Percentiles rank a stretch among this genome's conserved stretches.
phyloP scores from a whole-genome alignment of 2,888 invertebrate species.

The Rhamphomyia laevipes region DNA sequence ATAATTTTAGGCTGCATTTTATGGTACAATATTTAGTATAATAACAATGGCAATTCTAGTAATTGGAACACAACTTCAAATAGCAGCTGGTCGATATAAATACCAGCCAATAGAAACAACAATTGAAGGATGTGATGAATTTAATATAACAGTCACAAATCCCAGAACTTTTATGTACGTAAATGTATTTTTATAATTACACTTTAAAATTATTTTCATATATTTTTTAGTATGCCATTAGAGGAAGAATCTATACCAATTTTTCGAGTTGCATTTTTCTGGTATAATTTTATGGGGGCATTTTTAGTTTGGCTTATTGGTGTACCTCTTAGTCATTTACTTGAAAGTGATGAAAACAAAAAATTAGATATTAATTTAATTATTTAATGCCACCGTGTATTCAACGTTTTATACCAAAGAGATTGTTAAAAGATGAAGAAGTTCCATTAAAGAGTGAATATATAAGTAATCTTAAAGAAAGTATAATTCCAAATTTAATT shows the following conservation, averaged over 20 bases:
- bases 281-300: constrained; percentile 43
- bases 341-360: constrained; percentile 23
- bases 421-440: background rate
- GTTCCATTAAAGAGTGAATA: background rate
- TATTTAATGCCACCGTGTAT: constrained; percentile 25
- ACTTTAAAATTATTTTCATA: background rate
- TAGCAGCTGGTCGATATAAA: constrained; percentile 18
- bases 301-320: constrained; percentile 40
- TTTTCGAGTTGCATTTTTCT: constrained; percentile 47
- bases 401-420: constrained; percentile 15
- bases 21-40: constrained; percentile 23
- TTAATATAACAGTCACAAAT: constrained; percentile 15
- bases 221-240: background rate
- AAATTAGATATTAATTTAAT: constrained; percentile 24
- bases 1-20: constrained; percentile 29
- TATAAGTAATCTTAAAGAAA: background rate
- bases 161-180: background rate
- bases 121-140: constrained; percentile 22
- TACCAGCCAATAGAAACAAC: constrained; percentile 21
- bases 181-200: background rate
- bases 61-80: constrained; percentile 20
- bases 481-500: too few species aligned
- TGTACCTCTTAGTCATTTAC: constrained; percentile 40
- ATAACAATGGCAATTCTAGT: constrained; percentile 22
- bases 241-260: constrained; percentile 26